A percentile compares a stretch with the other conserved stretches of the same genome.
These are phyloP conservation scores for Archilochus colubris DNA, from an alignment of 2,113 vertebrate genomes.

Conservation along the genomic window DNA sequence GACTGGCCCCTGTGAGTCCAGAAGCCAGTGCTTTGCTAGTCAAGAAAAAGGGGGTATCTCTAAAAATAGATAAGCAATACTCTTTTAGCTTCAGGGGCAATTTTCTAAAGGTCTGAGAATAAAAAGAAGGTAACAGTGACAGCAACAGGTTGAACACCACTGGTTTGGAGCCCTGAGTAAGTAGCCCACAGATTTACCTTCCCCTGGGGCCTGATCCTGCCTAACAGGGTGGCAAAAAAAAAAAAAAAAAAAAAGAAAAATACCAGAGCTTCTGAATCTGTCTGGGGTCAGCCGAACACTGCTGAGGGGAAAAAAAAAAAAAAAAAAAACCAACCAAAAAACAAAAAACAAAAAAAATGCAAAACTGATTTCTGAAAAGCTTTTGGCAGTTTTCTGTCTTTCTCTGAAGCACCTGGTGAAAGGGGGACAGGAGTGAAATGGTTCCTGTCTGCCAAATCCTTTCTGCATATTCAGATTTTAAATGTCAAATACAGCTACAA, in stretches of 20 bases:
- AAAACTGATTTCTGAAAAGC: neutral
- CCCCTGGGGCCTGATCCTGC: neutral
- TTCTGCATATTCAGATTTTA: neutral
- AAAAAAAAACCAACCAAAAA: neutral
- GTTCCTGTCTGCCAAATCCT: neutral
- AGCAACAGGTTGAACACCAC: constrained; percentile 2
- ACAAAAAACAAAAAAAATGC: too few species aligned
- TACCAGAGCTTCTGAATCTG: neutral
- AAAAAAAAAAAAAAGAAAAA: neutral
- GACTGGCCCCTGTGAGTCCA: neutral
- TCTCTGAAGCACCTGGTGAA: neutral
- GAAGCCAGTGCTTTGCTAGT: neutral
- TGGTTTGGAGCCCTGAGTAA: neutral
- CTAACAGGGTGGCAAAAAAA: too few species aligned
- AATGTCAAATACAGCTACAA: neutral
- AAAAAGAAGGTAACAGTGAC: neutral
- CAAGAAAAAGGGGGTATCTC: neutral
- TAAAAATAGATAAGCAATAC: neutral
- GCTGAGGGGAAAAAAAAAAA: neutral
- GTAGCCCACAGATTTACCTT: neutral
- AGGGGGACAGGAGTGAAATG: accelerated
- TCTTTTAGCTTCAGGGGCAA: neutral
- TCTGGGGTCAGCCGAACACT: neutral
- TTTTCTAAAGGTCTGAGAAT: neutral
- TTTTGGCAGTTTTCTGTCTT: neutral